phyloP scores from a whole-genome alignment of 2,888 invertebrate species.

The Helleia helle region DNA sequence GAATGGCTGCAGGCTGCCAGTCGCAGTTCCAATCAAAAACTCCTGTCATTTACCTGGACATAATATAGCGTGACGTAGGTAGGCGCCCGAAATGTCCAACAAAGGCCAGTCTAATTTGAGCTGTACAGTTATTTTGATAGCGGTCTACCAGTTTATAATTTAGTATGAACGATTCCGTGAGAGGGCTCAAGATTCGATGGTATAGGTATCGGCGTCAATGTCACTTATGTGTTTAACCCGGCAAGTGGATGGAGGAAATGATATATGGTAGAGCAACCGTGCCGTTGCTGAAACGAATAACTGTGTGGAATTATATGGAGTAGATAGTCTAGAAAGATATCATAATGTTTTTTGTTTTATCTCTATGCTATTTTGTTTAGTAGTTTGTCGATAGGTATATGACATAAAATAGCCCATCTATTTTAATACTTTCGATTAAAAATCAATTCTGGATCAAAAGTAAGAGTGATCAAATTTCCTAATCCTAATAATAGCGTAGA shows the following conservation, averaged over 20 bases:
- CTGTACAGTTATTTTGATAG: constrained; percentile 28
- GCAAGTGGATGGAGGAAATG: constrained; percentile 72
- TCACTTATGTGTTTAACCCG: constrained; percentile 74
- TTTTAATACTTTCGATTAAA: too few relatives aligned
- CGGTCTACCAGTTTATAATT: constrained; percentile 25
- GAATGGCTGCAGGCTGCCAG: constrained; percentile 31
- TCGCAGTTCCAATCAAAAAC: constrained; percentile 52
- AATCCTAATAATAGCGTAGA: too few relatives aligned
- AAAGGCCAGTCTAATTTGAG: constrained; percentile 35
- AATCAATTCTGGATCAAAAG: too few relatives aligned
- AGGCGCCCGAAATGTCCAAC: constrained; percentile 34
- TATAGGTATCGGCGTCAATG: constrained; percentile 63
- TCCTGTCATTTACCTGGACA: constrained; percentile 56
- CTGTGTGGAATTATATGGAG: constrained; percentile 37
- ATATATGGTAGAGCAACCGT: constrained; percentile 59
- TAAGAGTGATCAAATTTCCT: too few relatives aligned
- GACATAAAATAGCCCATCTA: too few relatives aligned
- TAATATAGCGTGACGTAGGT: constrained; percentile 49
- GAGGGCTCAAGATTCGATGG: constrained; percentile 39
- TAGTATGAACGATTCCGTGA: constrained; percentile 18
- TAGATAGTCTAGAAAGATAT: constrained; percentile 25
- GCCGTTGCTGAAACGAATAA: constrained; percentile 47
- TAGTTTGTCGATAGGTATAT: too few relatives aligned
- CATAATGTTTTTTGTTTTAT: too few relatives aligned
- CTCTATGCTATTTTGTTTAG: too few relatives aligned